Percentiles rank a stretch among this genome's conserved stretches.
phyloP scores from a whole-genome alignment of 2,797 vertebrate genomes.

The Euthynnus affinis region DNA sequence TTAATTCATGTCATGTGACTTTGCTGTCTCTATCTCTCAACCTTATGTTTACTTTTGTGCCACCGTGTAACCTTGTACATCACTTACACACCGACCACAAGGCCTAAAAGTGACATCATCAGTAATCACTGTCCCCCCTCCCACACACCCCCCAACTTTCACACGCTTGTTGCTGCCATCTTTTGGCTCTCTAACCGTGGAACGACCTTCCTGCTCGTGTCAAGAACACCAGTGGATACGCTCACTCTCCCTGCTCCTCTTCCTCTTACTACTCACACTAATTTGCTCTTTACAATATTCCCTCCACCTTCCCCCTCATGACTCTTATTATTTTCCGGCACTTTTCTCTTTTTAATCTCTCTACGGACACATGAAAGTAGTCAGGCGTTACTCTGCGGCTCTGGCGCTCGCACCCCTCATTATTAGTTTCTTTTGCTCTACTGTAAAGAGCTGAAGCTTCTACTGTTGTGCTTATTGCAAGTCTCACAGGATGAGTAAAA shows the following conservation, averaged over 20 bases:
- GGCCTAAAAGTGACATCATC: constrained; percentile 35
- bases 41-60: constrained; percentile 60
- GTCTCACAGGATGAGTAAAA: constrained; percentile 30
- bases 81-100: constrained; percentile 10
- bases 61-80: constrained; percentile 57
- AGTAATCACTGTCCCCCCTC: constrained; percentile 5
- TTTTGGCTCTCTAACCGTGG: constrained; percentile 19
- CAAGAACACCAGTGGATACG: constrained; percentile 14
- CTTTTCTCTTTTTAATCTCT: constrained; percentile 43
- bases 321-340: constrained; percentile 32
- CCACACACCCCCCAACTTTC: constrained; percentile 38
- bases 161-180: constrained; percentile 44
- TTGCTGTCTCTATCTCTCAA: constrained; percentile 62
- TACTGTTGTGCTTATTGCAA: constrained; percentile 26
- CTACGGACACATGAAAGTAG: constrained; percentile 41
- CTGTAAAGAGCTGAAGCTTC: constrained; percentile 24
- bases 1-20: constrained; percentile 42
- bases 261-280: background rate
- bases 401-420: constrained; percentile 44
- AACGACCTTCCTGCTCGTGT: constrained; percentile 42
- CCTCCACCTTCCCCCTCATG: background rate
- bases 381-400: constrained; percentile 27
- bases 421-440: constrained; percentile 27
- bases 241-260: background rate
- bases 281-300: constrained; percentile 30